Conservation (phyloP, 2,888 invertebrate genomes). For the Poecilobothrus nobilitatus region DNA sequence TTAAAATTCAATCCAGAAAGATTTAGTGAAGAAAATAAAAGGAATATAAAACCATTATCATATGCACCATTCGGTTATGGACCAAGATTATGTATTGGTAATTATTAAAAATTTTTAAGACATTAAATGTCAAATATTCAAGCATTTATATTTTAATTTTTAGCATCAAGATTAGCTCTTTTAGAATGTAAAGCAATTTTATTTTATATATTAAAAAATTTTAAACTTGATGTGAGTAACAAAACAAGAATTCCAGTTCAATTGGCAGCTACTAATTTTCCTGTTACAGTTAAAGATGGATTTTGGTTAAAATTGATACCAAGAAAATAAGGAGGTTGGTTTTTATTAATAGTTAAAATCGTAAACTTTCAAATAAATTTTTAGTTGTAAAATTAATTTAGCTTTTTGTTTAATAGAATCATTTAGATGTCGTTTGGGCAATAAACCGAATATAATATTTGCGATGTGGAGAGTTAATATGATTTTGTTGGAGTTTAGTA, state of each 20-base stretch:
- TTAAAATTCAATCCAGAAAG: constrained; percentile 48
- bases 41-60: constrained; percentile 42
- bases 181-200: constrained; percentile 23
- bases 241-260: constrained; percentile 19
- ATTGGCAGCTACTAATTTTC: constrained; percentile 7
- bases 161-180: constrained; percentile 22
- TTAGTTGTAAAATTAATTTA: no score
- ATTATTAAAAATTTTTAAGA: background rate
- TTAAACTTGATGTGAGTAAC: constrained; percentile 18
- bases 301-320: constrained; percentile 21
- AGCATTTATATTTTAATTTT: background rate
- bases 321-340: constrained; percentile 17
- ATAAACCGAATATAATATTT: no score
- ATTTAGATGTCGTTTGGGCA: no score
- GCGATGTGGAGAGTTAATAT: no score
- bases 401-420: no score
- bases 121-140: no score
- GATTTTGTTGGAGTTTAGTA: no score
- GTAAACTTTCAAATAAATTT: no score
- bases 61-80: constrained; percentile 51
- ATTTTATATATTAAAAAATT: constrained; percentile 20
- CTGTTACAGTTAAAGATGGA: constrained; percentile 16
- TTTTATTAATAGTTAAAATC: no score
- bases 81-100: constrained; percentile 54
- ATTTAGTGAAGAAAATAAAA: constrained; percentile 50